phyloP scores from a whole-genome alignment of 2,113 vertebrate genomes.

The Percopsis transmontana region DNA sequence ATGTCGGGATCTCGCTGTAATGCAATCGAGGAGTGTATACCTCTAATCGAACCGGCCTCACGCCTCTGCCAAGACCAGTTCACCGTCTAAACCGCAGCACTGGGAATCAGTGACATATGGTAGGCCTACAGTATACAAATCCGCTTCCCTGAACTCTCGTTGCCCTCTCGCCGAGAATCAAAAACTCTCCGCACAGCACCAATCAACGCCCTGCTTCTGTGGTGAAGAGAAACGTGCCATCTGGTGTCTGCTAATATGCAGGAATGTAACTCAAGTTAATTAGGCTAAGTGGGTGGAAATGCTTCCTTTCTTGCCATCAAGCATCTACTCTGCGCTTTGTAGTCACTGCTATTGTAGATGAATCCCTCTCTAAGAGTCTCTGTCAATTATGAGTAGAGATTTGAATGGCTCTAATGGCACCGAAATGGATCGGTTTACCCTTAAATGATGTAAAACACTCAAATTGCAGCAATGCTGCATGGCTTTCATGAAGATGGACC shows the following conservation, averaged over 20 bases:
- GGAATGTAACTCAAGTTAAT: constrained; percentile 38
- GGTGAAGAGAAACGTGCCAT: constrained; percentile 41
- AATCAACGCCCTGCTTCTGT: constrained; percentile 46
- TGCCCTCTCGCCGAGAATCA: too few relatives aligned
- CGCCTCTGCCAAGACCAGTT: too few relatives aligned
- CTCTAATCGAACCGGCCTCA: too few relatives aligned
- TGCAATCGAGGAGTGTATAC: too few relatives aligned
- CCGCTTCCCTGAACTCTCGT: too few relatives aligned
- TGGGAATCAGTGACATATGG: too few relatives aligned
- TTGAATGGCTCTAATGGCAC: constrained; percentile 15
- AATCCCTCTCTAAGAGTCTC: neutral
- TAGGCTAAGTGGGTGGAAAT: constrained; percentile 20
- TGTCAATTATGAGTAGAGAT: constrained; percentile 11
- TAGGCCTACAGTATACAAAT: too few relatives aligned
- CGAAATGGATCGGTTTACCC: constrained; percentile 15
- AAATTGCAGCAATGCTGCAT: constrained; percentile 22
- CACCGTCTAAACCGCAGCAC: too few relatives aligned
- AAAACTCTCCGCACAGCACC: constrained; percentile 17
- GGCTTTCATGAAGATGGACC: constrained; percentile 33
- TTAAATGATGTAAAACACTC: constrained; percentile 32
- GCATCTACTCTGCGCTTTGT: constrained; percentile 15
- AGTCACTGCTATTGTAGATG: constrained; percentile 11
- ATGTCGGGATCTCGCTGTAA: too few relatives aligned
- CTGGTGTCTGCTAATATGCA: constrained; percentile 36
- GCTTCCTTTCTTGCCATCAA: constrained; percentile 10